Evolutionary conservation across 2,797 vertebrate genomes (phyloP).

Genomic region (Lepilemur ruficaudatus): DNA sequence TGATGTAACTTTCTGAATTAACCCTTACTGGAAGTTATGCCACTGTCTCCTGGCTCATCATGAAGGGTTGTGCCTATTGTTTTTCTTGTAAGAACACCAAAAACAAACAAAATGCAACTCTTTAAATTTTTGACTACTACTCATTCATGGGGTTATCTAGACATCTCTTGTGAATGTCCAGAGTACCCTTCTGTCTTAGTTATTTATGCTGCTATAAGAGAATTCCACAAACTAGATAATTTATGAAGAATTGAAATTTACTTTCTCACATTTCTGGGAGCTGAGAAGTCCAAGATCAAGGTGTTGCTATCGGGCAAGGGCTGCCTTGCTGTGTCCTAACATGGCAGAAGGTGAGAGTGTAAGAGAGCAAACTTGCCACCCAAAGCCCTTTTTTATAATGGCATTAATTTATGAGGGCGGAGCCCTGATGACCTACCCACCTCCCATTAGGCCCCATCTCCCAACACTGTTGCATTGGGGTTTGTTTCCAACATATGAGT

Average conservation of each 20-base stretch:
- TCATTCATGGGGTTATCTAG: background rate
- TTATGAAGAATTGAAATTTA: background rate
- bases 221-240: background rate
- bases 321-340: background rate
- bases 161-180: background rate
- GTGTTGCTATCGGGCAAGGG: too few relatives aligned
- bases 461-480: background rate
- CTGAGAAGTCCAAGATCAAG: background rate
- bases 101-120: background rate
- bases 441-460: background rate
- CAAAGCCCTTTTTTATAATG: background rate
- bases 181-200: background rate
- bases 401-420: background rate
- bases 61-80: constrained; percentile 3
- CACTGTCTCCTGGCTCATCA: background rate
- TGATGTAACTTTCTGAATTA: background rate
- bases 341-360: background rate
- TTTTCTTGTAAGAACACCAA: background rate
- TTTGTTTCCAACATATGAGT: background rate
- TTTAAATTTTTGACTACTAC: background rate
- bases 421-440: background rate
- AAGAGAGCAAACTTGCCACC: background rate
- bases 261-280: background rate
- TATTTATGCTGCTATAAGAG: background rate
- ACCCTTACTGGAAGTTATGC: background rate